Evolutionary conservation across 2,113 vertebrate species (phyloP).

Genomic region (Muscicapa adusta): DNA sequence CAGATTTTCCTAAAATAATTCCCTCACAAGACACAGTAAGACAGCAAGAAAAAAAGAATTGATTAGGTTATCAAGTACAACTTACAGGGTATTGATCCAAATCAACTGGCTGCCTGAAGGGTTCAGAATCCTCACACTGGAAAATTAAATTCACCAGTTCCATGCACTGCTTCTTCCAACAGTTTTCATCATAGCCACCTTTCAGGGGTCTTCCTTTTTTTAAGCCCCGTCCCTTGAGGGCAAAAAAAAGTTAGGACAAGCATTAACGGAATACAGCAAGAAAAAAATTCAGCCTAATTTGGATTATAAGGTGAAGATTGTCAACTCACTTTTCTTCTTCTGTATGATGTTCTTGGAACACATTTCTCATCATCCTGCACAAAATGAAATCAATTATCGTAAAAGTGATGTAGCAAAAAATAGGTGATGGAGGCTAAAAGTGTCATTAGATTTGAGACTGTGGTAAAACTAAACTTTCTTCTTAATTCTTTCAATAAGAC

Average conservation of each 20-base stretch:
- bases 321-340: constrained; percentile 76
- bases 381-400: neutral
- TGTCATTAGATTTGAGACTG: neutral
- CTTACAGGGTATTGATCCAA: constrained; percentile 89
- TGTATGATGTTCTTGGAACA: constrained; percentile 83
- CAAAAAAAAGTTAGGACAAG: neutral
- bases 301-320: neutral
- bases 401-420: neutral
- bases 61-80: neutral
- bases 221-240: constrained; percentile 54
- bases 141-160: constrained; percentile 88
- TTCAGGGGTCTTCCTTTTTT: constrained; percentile 43
- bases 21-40: neutral
- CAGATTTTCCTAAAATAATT: neutral
- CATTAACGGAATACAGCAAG: neutral
- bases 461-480: neutral
- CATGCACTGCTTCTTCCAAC: constrained; percentile 92
- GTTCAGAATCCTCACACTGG: constrained; percentile 93
- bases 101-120: constrained; percentile 92
- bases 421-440: neutral
- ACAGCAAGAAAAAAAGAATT: neutral
- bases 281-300: neutral
- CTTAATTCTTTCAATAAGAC: neutral
- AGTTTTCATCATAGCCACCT: constrained; percentile 73
- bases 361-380: constrained; percentile 81